phyloP scores from a whole-genome alignment of 2,888 invertebrate genomes.

The Xanthia togata region DNA sequence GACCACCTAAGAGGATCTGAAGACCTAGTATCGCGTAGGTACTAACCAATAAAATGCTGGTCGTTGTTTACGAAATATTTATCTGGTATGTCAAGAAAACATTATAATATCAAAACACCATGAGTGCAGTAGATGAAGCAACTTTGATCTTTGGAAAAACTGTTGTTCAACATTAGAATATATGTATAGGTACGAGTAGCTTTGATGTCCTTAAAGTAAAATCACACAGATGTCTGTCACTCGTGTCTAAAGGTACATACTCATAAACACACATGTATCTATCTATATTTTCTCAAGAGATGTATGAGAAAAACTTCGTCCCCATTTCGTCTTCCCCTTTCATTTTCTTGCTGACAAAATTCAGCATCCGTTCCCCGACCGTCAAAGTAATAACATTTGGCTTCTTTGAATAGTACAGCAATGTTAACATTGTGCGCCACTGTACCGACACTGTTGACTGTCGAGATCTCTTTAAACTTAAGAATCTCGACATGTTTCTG shows the following conservation, averaged over 20 bases:
- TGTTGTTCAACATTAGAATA: background rate
- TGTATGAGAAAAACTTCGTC: constrained; percentile 14
- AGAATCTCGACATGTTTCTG: constrained; percentile 46
- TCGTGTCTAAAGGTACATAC: background rate
- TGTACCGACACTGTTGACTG: constrained; percentile 32
- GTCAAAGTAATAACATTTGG: constrained; percentile 62
- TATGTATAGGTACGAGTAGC: background rate
- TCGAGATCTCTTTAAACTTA: constrained; percentile 52
- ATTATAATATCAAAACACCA: no score
- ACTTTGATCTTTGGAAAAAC: background rate
- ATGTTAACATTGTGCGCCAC: constrained; percentile 51
- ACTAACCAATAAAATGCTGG: no score
- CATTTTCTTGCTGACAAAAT: constrained; percentile 51
- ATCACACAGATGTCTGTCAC: background rate
- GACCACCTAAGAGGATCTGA: constrained; percentile 4
- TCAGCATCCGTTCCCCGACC: constrained; percentile 31
- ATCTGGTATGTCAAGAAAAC: background rate
- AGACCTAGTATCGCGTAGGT: background rate
- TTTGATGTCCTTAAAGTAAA: background rate
- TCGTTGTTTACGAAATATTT: background rate
- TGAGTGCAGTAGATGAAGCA: background rate
- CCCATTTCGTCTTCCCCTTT: constrained; percentile 36
- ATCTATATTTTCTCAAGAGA: constrained; percentile 14
- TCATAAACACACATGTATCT: background rate
- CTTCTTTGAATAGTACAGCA: constrained; percentile 46